Evolutionary conservation across 1,140 invertebrate species (phyloP), one percentile per base, ranked within the genome.

Genomic region (Condylostylus longicornis): DNA sequence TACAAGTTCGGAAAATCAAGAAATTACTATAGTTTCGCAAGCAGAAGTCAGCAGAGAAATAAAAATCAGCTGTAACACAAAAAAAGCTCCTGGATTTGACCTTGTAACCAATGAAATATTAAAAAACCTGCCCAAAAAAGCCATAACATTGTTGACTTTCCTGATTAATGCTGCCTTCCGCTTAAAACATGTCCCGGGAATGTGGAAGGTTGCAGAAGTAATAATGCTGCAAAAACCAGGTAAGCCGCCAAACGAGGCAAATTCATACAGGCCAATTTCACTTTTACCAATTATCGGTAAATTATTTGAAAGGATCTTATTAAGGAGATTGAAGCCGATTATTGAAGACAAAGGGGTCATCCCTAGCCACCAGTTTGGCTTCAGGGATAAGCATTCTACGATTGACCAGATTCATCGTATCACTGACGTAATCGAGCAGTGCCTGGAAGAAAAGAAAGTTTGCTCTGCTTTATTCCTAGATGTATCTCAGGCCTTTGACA

Each of bases 131-230:
- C n/a, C n/a, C n/a, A n/a, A n/a, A n/a, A n/a, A n/a, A n/a, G n/a
- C n/a, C n/a, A n/a, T n/a, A n/a, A n/a, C n/a, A n/a, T n/a, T n/a
- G n/a, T n/a, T n/a, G n/a, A n/a, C n/a, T n/a, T n/a, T n/a, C n/a
- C n/a, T n/a, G n/a, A n/a, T n/a, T n/a, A n/a, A n/a, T n/a, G n/a
- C n/a, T n/a, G n/a, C n/a, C n/a, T n/a, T n/a, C n/a, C n/a, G n/a
- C n/a, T n/a, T n/a, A n/a, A n/a, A n/a, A n/a, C n/a, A 45, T 32
- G 40, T 49, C 19, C 50, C 49, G 4, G 30, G 18, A 0, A 45
- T 49, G 23, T 63, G 51, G 52, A 63, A 62, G 40, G 39, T 52
- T 10, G 48, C 57, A 2, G 33, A 51, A 35, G 47, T 60, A 5
- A 50, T 54, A n/a, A 47, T 57, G 41, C 43, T 61, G 18, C 33